These are phyloP conservation scores for Lutjanus erythropterus DNA, from an alignment of 2,113 vertebrate genomes.

Conservation along the genomic window DNA sequence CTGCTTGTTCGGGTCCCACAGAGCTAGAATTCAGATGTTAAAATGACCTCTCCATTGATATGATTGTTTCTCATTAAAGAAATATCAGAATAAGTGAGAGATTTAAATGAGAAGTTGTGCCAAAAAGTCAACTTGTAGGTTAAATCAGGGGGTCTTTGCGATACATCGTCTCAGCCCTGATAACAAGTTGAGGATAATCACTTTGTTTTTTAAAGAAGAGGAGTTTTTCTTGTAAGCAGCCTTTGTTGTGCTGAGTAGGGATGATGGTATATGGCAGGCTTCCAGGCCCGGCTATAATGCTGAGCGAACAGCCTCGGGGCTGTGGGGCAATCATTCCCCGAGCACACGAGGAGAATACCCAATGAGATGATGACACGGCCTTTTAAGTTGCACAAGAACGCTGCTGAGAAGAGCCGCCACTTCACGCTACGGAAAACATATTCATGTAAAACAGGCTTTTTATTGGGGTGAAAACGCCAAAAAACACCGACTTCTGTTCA, in stretches of 20 bases:
- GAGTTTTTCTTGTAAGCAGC: constrained; percentile 41
- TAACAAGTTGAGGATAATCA: constrained; percentile 32
- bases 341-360: constrained; percentile 52
- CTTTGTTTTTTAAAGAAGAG: constrained; percentile 27
- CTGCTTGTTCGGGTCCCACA: background rate
- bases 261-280: constrained; percentile 36
- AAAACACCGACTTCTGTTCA: constrained; percentile 4
- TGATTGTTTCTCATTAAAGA: background rate
- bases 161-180: constrained; percentile 1
- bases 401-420: background rate
- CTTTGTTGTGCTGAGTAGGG: constrained; percentile 48
- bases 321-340: constrained; percentile 54
- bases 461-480: background rate
- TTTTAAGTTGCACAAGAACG: constrained; percentile 40
- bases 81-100: background rate
- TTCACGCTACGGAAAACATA: constrained; percentile 2
- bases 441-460: background rate
- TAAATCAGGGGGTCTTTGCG: background rate
- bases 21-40: background rate
- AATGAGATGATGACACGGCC: constrained; percentile 53
- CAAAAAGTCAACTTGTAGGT: constrained; percentile 6
- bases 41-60: background rate
- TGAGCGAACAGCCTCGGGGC: constrained; percentile 55
- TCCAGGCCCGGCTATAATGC: constrained; percentile 51
- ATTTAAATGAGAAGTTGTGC: background rate